phyloP scores from a whole-genome alignment of 2,113 vertebrate species.

The Varanus salvator region DNA sequence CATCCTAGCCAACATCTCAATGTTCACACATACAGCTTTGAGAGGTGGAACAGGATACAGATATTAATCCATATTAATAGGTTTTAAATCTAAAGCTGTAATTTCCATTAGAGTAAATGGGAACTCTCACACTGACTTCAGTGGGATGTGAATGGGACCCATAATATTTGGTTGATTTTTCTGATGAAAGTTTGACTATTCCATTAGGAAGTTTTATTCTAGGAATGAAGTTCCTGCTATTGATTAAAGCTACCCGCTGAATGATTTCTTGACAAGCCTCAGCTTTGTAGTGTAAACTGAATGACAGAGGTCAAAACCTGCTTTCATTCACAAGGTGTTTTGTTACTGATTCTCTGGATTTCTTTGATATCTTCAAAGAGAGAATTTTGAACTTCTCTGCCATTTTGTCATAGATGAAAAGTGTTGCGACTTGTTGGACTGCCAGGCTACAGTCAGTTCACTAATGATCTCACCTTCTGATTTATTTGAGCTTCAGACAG shows the following conservation, averaged over 20 bases:
- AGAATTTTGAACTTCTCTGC: constrained; percentile 32
- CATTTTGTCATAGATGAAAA: not conserved
- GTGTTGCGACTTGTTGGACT: not conserved
- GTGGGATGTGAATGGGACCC: not conserved
- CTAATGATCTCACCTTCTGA: constrained; percentile 23
- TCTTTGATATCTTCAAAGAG: constrained; percentile 15
- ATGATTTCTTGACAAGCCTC: not conserved
- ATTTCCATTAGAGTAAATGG: not conserved
- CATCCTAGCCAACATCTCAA: not conserved
- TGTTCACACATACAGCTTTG: not conserved
- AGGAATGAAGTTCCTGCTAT: constrained; percentile 8
- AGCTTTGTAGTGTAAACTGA: not conserved
- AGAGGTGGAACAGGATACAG: not conserved
- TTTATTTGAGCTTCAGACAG: constrained; percentile 16
- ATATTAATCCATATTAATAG: not conserved
- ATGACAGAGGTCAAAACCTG: not conserved
- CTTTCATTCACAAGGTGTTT: not conserved
- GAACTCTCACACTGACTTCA: not conserved
- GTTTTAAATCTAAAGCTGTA: not conserved
- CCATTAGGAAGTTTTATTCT: not conserved
- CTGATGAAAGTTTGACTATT: not conserved
- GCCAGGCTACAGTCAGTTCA: not conserved
- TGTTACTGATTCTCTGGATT: constrained; percentile 2
- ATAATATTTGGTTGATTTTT: not conserved
- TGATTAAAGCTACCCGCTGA: not conserved